Conservation (phyloP, 2,888 invertebrate genomes). For the Cistogaster globosa region DNA sequence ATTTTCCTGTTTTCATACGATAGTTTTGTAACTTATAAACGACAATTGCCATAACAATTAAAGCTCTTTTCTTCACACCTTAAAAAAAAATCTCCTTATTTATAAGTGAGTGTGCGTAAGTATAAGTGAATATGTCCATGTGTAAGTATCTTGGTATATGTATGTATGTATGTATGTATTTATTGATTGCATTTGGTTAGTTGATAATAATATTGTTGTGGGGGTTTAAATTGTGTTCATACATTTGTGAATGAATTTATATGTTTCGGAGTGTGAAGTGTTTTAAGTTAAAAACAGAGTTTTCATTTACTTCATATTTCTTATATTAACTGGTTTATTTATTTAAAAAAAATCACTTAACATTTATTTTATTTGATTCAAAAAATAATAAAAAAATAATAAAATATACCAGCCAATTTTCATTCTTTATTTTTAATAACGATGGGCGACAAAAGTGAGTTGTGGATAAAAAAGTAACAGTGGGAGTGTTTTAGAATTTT, state of each 20-base stretch:
- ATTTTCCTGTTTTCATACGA: not conserved
- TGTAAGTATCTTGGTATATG: too few relatives aligned
- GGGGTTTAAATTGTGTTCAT: conserved; percentile 60
- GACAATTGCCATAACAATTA: conserved; percentile 49
- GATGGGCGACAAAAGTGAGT: not conserved
- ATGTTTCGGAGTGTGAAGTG: not conserved
- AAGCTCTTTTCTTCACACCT: conserved; percentile 41
- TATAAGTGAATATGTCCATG: not conserved
- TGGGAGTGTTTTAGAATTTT: not conserved
- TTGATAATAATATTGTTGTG: conserved; percentile 67
- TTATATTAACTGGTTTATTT: conserved; percentile 4
- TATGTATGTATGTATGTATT: not conserved
- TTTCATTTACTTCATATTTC: conserved; percentile 14
- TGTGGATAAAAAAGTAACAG: not conserved
- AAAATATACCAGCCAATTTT: not conserved
- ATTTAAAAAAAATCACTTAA: conserved; percentile 34
- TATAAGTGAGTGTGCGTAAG: not conserved
- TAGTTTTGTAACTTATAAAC: conserved; percentile 50
- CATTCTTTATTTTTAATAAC: conserved; percentile 9
- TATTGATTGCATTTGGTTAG: conserved; percentile 60
- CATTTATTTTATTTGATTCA: conserved; percentile 45
- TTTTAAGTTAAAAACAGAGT: conserved; percentile 27
- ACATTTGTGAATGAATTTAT: not conserved
- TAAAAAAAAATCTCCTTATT: not conserved
- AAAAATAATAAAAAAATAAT: not conserved